Conservation (phyloP, 2,113 vertebrate species). For the Psittacus erithacus region DNA sequence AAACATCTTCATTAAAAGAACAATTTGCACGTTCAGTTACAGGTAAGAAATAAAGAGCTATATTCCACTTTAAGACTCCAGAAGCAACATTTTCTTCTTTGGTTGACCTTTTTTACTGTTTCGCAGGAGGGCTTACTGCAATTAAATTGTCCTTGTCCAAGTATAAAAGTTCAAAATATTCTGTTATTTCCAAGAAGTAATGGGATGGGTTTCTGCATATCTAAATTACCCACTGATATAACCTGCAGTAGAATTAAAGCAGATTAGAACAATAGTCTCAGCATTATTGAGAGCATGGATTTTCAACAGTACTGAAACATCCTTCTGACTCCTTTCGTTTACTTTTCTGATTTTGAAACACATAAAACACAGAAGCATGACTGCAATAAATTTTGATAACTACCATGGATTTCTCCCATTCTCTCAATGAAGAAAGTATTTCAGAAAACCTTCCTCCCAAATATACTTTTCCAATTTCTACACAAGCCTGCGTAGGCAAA, state of each 20-base stretch:
- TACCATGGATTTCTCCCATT: background rate
- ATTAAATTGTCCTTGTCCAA: slow-evolving; percentile 22
- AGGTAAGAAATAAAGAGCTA: background rate
- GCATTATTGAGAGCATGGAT: background rate
- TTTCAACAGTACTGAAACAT: slow-evolving; percentile 21
- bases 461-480: background rate
- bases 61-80: background rate
- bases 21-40: background rate
- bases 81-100: background rate
- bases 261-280: slow-evolving; percentile 20
- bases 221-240: background rate
- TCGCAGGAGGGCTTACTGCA: background rate
- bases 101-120: background rate
- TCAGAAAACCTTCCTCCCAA: background rate
- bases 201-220: slow-evolving; percentile 8
- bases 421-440: background rate
- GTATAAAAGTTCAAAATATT: slow-evolving; percentile 15
- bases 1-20: background rate
- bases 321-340: background rate
- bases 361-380: background rate
- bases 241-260: background rate
- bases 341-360: slow-evolving; percentile 11
- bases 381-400: slow-evolving; percentile 31
- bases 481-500: background rate
- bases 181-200: slow-evolving; percentile 22